These are phyloP conservation scores for Marcusenius ussheri DNA, from an alignment of 2,113 vertebrate genomes.

Conservation along the genomic window DNA sequence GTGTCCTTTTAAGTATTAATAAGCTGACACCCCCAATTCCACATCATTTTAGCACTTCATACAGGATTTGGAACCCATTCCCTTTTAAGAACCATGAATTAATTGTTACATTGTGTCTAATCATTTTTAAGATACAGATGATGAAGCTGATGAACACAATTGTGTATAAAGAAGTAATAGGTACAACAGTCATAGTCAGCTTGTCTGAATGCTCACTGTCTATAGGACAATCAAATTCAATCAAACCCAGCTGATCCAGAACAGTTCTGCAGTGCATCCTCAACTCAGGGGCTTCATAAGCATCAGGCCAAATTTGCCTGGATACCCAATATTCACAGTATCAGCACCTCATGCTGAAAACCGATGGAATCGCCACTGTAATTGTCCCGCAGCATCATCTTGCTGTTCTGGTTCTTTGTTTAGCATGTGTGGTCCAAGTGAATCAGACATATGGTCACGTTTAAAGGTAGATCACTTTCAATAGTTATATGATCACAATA, in stretches of 20 bases:
- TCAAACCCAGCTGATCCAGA: background rate
- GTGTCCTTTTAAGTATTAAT: slow-evolving; percentile 42
- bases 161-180: background rate
- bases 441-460: slow-evolving; percentile 65
- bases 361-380: background rate
- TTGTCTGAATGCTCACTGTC: background rate
- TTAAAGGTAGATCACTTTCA: slow-evolving; percentile 68
- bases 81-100: background rate
- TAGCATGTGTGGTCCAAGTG: slow-evolving; percentile 63
- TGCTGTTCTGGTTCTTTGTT: background rate
- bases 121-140: background rate
- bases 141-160: background rate
- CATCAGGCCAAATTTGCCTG: background rate
- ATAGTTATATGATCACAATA: slow-evolving; percentile 66
- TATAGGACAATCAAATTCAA: background rate
- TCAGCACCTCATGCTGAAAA: background rate
- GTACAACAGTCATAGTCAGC: background rate
- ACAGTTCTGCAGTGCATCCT: background rate
- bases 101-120: background rate
- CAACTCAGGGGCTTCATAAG: background rate
- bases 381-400: background rate
- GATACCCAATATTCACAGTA: background rate
- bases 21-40: background rate
- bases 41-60: background rate
- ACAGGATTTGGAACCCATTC: slow-evolving; percentile 8